Base-by-base conservation (phyloP, 2,888 invertebrate species). In the Nemurella pictetii region DNA sequence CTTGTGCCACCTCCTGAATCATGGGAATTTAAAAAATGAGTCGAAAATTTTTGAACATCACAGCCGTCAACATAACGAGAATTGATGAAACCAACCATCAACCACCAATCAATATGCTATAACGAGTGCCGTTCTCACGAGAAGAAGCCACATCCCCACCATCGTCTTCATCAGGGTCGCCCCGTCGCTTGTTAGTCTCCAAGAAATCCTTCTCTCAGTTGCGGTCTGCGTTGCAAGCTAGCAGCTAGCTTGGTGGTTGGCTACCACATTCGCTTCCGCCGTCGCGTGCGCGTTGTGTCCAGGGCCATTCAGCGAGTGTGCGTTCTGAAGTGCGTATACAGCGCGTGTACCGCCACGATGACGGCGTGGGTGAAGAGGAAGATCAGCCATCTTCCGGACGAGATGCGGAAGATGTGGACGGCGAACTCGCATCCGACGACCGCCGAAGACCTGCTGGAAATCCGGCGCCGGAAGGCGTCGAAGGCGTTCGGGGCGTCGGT, bases 351-450 rank as follows among this genome's bases (percentile, higher is more conserved):
- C 15, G 75, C 9, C 36, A 20, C 35, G 26, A 82, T 82, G 82
- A 82, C 28, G 55, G 82, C 82, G 82, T 82, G 82, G 82, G 82
- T 82, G 55, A 26, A 28, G 1, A 82, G 55, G 82, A 82, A 82
- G 72, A 72, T 82, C 27, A 72, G 55, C 27, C 36, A 36, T 55
- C 28, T 82, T 26, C 82, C 82, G 15, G 29, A 72, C 3, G 55
- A 55, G 55, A 72, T 82, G 82, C n/a, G 55, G 15, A 82, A 82
- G 72, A 55, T 82, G 9, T 82, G 82, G 82, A 72, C 12, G 15
- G 26, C 55, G 27, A 26, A 30, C 80, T 35, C 32, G 4, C n/a
- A n/a, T n/a, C n/a, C n/a, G n/a, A n/a, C n/a, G n/a, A n/a, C n/a
- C n/a, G n/a, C n/a, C n/a, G 82, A 72, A 12, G 55, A 36, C 15